Evolutionary conservation across 2,888 invertebrate species (phyloP).

Genomic region (Cosmorhoe ocellata): DNA sequence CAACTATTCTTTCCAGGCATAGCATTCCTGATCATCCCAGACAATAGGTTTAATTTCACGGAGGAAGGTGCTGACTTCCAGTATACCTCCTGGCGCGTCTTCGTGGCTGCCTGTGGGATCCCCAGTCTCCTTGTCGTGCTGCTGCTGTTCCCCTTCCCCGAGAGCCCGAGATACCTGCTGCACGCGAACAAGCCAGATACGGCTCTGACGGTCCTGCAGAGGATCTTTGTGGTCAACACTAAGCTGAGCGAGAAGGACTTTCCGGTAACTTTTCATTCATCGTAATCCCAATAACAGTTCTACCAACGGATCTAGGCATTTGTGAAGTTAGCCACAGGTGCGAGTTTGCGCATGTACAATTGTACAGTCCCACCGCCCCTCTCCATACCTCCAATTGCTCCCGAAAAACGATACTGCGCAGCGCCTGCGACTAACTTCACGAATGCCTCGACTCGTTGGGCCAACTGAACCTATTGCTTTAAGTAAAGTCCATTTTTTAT

Average conservation of each 20-base stretch:
- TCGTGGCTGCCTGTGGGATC: slow-evolving; percentile 83
- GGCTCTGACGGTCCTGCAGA: slow-evolving; percentile 77
- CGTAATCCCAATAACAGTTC: too few relatives aligned
- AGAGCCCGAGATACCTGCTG: slow-evolving; percentile 82
- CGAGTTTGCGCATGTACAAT: too few relatives aligned
- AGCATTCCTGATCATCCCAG: slow-evolving; percentile 72
- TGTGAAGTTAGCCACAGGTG: too few relatives aligned
- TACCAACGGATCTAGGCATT: too few relatives aligned
- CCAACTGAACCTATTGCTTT: too few relatives aligned
- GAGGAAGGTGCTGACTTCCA: slow-evolving; percentile 54
- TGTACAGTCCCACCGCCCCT: too few relatives aligned
- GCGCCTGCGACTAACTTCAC: too few relatives aligned
- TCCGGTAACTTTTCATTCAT: too few relatives aligned
- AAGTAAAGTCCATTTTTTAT: too few relatives aligned
- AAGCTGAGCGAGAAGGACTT: slow-evolving; percentile 72
- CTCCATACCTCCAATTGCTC: too few relatives aligned
- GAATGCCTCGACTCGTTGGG: too few relatives aligned
- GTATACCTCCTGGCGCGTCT: slow-evolving; percentile 85
- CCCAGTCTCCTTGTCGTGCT: slow-evolving; percentile 80
- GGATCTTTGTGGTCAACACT: slow-evolving; percentile 80
- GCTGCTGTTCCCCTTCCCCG: slow-evolving; percentile 78
- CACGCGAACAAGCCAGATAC: slow-evolving; percentile 73
- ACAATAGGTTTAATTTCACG: slow-evolving; percentile 61
- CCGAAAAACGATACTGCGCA: too few relatives aligned
- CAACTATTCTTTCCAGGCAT: slow-evolving; percentile 72